These are phyloP conservation scores for Sylvilagus bachmani DNA, from an alignment of 2,113 vertebrate genomes.

Conservation along the genomic window DNA sequence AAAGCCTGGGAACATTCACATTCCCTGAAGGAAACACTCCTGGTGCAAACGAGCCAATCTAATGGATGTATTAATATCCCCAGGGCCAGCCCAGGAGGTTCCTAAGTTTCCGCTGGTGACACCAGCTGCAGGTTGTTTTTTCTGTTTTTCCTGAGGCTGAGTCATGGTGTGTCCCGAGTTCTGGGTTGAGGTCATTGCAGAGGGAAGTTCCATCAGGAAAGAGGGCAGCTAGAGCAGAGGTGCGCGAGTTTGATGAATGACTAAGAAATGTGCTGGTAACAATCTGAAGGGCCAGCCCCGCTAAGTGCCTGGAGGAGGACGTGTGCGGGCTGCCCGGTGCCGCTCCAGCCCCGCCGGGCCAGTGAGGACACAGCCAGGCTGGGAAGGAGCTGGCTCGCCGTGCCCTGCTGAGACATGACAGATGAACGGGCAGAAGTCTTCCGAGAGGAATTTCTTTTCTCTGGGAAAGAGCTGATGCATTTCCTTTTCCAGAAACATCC, in stretches of 20 bases:
- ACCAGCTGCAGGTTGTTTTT: background rate
- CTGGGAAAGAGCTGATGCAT: constrained; percentile 63
- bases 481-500: constrained; percentile 69
- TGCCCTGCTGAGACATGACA: constrained; percentile 4
- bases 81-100: constrained; percentile 59
- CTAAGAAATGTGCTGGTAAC: constrained; percentile 53
- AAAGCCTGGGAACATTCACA: constrained; percentile 76
- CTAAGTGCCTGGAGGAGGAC: constrained; percentile 27
- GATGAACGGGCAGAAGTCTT: constrained; percentile 40
- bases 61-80: constrained; percentile 78
- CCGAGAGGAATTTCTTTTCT: constrained; percentile 68
- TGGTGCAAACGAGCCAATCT: constrained; percentile 68
- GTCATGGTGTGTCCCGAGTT: constrained; percentile 75
- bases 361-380: background rate
- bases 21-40: constrained; percentile 72
- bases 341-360: background rate
- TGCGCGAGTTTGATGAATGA: constrained; percentile 61
- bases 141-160: constrained; percentile 78
- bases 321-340: background rate
- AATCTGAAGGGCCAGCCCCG: constrained; percentile 19
- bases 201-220: constrained; percentile 59
- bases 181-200: constrained; percentile 72
- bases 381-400: background rate
- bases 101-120: constrained; percentile 75
- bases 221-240: background rate